Evolutionary conservation across 2,888 invertebrate species (phyloP), one percentile per base, ranked within the genome.

Genomic region (Ctena decussata): DNA sequence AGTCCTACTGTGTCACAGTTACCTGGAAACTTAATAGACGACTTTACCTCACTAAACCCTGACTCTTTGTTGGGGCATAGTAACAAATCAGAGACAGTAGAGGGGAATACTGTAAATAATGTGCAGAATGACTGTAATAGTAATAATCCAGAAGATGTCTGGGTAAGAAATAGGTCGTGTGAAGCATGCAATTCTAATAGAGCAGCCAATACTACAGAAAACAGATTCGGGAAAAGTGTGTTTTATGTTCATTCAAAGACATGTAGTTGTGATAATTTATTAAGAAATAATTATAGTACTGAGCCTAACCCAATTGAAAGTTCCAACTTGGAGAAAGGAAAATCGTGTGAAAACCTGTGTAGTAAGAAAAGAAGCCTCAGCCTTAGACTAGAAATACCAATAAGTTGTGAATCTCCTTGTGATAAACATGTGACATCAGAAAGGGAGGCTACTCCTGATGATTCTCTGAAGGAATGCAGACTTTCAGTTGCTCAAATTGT

Each of bases 401-500:
- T 18, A 0, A 46, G 72, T 46, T 3, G n/a, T 69, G 32, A 70
- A 72, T 37, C 65, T 69, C 35, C 46, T 30, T 70, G 39, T 37
- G 86, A 82, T 8, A 83, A 86, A 24, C 57, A 80, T 53, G 53
- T 78, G 27, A 60, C 46, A n/a, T 77, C 65, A 12, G 84, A 82
- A n/a, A 74, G 76, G 15, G 82, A 76, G 41, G 78, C 30, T 24
- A 72, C 18, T 35, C 18, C 32, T 21, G n/a, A 35, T 35, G 30
- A 18, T 21, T 27, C 57, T 21, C 49, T 82, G 32, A 72, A 82
- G 18, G 82, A 77, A 24, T 94, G 93, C 82, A 89, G 87, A 44
- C 74, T 94, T 60, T 91, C 93, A 8, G 74, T 87, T 46, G 86
- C 89, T 15, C 75, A 85, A 32, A 86, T 92, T 8, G 74, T 85